Evolutionary conservation across 2,888 invertebrate genomes (phyloP), one percentile per base, ranked within the genome.

Genomic region (Petrolisthes cinctipes): DNA sequence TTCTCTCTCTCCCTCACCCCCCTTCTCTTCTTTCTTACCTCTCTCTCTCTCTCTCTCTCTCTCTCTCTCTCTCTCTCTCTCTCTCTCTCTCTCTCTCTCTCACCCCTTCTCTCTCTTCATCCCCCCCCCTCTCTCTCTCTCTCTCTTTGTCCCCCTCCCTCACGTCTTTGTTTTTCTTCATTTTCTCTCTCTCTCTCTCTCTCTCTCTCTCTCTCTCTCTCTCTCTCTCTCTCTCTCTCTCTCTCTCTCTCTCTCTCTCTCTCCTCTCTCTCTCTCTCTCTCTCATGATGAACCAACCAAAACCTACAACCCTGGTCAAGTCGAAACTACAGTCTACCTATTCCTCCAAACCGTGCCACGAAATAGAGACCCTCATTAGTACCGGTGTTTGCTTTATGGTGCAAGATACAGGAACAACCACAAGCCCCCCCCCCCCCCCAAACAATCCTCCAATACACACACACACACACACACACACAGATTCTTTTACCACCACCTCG

Each of bases 61-160:
- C 66, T 79, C 85, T 73, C 85, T 78, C 85, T 79, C 78, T 85
- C 78, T 79, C 85, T 85, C 78, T 85, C 85, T 68, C 85, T 85
- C 85, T 85, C 66, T 79, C 83, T 83, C 73, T 83, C 53, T 73
- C 83, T 73, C 73, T 54, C 73, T 56, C 75, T 56, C 14, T 71
- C 82, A 4, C 14, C 14, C 73, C 23, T 2, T 7, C 20, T n/a
- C 73, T 73, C 73, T 73, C 73, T 73, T 11, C 73, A 17, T 23
- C 23, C 20, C 73, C 23, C 73, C 73, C n/a, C 4, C 23, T 4
- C 76, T 76, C 76, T 76, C 76, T 14, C 20, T 76, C 76, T 76
- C 9, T 76, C 6, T 53, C 1, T 53, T 1, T 53, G 1, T 4
- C n/a, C 20, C n/a, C n/a, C 20, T 73, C 73, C n/a, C 20, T 73